Conservation (phyloP, 2,888 invertebrate species). For the Caenorhabditis auriculariae region DNA sequence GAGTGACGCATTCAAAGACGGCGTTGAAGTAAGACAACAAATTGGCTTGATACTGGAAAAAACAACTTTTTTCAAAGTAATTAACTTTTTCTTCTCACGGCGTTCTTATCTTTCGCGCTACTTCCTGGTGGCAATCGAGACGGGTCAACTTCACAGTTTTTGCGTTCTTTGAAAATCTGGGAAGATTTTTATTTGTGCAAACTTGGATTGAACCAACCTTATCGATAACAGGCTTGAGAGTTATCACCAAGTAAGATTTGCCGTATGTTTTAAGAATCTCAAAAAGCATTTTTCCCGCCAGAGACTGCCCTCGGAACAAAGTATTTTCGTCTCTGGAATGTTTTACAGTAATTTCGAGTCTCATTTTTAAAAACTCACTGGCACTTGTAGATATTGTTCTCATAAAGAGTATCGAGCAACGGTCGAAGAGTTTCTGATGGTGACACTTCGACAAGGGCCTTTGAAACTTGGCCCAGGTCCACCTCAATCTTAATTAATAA, state of each 20-base stretch:
- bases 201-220: conserved; percentile 28
- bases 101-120: conserved; percentile 21
- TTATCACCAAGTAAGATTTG: conserved; percentile 51
- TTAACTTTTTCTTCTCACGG: no score
- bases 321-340: conserved; percentile 59
- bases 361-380: conserved; percentile 41
- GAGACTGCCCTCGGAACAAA: conserved; percentile 58
- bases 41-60: conserved; percentile 26
- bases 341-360: background rate
- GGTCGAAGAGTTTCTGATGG: conserved; percentile 49
- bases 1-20: conserved; percentile 54
- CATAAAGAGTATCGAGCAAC: conserved; percentile 53
- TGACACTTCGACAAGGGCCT: conserved; percentile 57
- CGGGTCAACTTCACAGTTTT: conserved; percentile 62
- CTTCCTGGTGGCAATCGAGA: conserved; percentile 30
- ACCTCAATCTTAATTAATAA: no score
- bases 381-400: conserved; percentile 53
- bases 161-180: conserved; percentile 59
- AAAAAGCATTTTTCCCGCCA: conserved; percentile 58
- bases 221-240: conserved; percentile 60
- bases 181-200: background rate
- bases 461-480: conserved; percentile 52
- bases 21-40: conserved; percentile 54
- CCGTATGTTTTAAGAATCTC: conserved; percentile 61
- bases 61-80: background rate